A percentile compares a stretch with the other conserved stretches of the same genome.
Evolutionary conservation across 2,888 invertebrate species (phyloP).

Genomic region (Hermodice carunculata): DNA sequence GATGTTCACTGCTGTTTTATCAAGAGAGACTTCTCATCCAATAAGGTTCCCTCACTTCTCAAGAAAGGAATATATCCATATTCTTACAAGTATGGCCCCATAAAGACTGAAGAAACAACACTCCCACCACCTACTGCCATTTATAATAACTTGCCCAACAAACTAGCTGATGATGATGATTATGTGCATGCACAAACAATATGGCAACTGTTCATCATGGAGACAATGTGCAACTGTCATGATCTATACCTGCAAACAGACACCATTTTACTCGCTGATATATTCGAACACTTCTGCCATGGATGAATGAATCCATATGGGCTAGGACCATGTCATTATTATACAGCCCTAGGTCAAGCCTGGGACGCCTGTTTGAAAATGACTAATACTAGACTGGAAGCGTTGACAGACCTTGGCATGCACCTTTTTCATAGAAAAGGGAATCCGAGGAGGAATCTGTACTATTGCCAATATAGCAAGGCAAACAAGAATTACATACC

Average conservation of each 20-base stretch:
- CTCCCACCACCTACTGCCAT: constrained; percentile 14
- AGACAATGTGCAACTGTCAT: constrained; percentile 45
- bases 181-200: constrained; percentile 36
- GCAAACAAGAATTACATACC: constrained; percentile 46
- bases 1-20: constrained; percentile 12
- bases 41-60: constrained; percentile 6
- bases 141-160: constrained; percentile 16
- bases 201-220: constrained; percentile 27
- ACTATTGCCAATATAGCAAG: constrained; percentile 40
- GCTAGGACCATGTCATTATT: constrained; percentile 52
- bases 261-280: constrained; percentile 52
- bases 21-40: background rate
- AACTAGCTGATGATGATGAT: constrained; percentile 25
- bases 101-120: background rate
- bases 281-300: constrained; percentile 56
- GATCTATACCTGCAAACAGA: constrained; percentile 48
- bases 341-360: constrained; percentile 49
- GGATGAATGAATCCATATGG: constrained; percentile 41
- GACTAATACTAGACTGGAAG: constrained; percentile 42
- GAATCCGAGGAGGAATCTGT: constrained; percentile 17
- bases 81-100: background rate
- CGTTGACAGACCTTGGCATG: constrained; percentile 46
- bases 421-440: constrained; percentile 36
- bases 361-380: constrained; percentile 54
- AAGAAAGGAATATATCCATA: background rate